Evolutionary conservation across 2,113 vertebrate genomes (phyloP), one percentile per base, ranked within the genome.

Genomic region (Plecotus auritus): DNA sequence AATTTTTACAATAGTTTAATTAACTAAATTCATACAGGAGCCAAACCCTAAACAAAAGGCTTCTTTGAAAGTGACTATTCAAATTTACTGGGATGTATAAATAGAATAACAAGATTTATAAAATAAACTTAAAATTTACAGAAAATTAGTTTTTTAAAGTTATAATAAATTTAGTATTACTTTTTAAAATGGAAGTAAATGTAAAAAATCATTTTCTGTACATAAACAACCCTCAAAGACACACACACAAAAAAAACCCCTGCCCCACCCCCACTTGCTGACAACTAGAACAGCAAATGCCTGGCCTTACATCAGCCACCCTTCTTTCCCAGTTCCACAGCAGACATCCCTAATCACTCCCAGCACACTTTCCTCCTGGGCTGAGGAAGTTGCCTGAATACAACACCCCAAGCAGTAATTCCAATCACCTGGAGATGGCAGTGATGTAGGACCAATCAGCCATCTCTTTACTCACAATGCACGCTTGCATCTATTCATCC

Each of bases 141-240:
- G 42, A 89, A 93, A 81, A 85, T 7, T 76, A 47, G 14, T 22
- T 70, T 70, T 89, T 94, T 86, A 30, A 70, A 42, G 92, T 30
- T 82, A 32, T 88, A 70, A 64, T n/a, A 86, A 54, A 84, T 72
- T 45, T 56, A 37, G 56, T 47, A 87, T 83, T 86, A 40, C 45
- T 91, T 95, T 59, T 84, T 67, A 91, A 72, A 91, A 70, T 22
- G 81, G 54, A 95, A 88, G 26, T 64, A 92, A 88, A 84, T 42
- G n/a, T 32, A 86, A 91, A 91, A 35, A 26, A 26, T 74, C 70
- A 40, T 51, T 72, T 88, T 67, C 61, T 78, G 5, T 85, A 76
- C 51, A 28, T 77, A 91, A 72, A 77, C 37, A 85, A 96, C 9
- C 4, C 45, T 70, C 12, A 76, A 72, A 47, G 23, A 85, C 14